Base-by-base conservation (phyloP, 2,888 invertebrate genomes). In the Xiphydria camelus region DNA sequence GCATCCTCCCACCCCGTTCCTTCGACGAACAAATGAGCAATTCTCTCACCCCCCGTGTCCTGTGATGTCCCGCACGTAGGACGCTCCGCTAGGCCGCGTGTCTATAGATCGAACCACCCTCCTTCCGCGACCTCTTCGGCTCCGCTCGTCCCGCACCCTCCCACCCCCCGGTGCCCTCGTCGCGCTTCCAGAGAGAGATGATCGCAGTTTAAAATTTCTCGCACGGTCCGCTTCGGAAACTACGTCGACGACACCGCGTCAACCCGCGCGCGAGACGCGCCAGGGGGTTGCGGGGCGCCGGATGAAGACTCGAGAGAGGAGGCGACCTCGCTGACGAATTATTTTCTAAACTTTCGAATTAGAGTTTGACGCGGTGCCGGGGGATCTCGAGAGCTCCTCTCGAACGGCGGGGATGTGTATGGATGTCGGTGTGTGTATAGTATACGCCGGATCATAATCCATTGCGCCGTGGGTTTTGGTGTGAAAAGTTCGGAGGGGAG, bases 151-250 rank as follows among this genome's bases (percentile, higher is more conserved):
- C 31, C 36, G 29, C 22, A 35, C 32, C 38, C 33, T 12, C 23
- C 19, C 12, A 17, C 31, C 15, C 20, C 34, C 12, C 6, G 4
- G 5, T 10, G 10, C 14, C 4, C n/a, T n/a, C 7, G 26, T 26
- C 26, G 26, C 21, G 20, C 10, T 20, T 33, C 19, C 10, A 20
- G 17, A 18, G 10, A 41, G 66, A 64, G 67, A 70, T 66, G 68
- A 72, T 69, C 66, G 68, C 64, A 68, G 70, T 71, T 73, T 71
- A 70, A 72, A 73, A 72, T 71, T 71, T 72, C 66, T 72, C 69
- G 67, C 71, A 68, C 70, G 71, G 55, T 57, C 55, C 52, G 47
- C 48, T 55, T 57, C 57, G 67, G 63, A 67, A 70, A 69, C 66
- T 66, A 63, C 61, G 59, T 62, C 46, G 52, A 56, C 57, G 59